Evolutionary conservation across 1,140 invertebrate species (phyloP).

Genomic region (Drosophila cardini): DNA sequence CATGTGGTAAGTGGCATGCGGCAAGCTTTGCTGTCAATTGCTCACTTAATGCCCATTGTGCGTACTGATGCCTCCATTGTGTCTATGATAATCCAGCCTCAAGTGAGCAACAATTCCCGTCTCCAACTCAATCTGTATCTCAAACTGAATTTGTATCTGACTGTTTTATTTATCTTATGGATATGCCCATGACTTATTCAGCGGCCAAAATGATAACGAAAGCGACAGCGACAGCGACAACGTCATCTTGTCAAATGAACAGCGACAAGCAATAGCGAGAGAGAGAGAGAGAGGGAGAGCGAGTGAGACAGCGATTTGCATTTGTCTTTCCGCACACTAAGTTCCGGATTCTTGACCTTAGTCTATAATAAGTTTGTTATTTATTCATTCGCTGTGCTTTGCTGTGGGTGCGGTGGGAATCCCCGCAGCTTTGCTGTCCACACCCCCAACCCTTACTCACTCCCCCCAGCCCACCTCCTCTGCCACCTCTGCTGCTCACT

Average conservation of each 20-base stretch:
- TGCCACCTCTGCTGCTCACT: constrained; percentile 25
- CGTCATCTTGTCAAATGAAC: constrained; percentile 57
- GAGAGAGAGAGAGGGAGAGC: too few relatives aligned
- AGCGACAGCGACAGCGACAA: constrained; percentile 31
- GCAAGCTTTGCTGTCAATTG: constrained; percentile 57
- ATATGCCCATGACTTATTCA: constrained; percentile 78
- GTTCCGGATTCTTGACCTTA: constrained; percentile 83
- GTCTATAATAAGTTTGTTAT: constrained; percentile 71
- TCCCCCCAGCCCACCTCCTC: background rate
- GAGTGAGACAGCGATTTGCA: constrained; percentile 53
- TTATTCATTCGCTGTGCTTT: constrained; percentile 8
- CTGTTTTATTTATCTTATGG: constrained; percentile 71
- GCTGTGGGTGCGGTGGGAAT: constrained; percentile 14
- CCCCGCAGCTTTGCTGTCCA: background rate
- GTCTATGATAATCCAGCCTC: constrained; percentile 48
- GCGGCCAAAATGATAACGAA: constrained; percentile 78
- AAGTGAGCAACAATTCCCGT: constrained; percentile 50
- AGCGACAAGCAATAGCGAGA: constrained; percentile 21
- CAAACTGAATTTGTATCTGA: background rate
- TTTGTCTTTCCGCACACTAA: constrained; percentile 60
- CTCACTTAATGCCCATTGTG: constrained; percentile 65
- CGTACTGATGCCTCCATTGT: constrained; percentile 53
- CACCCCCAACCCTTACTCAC: background rate
- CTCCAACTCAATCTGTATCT: constrained; percentile 25
- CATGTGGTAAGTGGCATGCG: constrained; percentile 8